A percentile compares a stretch with the other conserved stretches of the same genome.
phyloP scores from a whole-genome alignment of 2,113 vertebrate species.

The Aptenodytes forsteri region DNA sequence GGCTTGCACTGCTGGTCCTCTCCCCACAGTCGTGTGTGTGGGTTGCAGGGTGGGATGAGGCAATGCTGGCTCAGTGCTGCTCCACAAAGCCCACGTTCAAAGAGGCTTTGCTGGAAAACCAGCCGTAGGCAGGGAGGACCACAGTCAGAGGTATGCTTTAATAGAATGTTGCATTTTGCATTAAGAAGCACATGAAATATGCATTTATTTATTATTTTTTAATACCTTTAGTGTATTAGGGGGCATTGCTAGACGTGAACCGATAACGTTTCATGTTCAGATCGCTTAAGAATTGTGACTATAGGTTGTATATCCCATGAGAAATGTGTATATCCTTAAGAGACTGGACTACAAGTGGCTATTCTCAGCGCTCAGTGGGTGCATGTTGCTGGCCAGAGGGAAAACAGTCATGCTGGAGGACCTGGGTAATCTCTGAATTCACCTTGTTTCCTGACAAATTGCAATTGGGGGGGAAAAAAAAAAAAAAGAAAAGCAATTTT shows the following conservation, averaged over 20 bases:
- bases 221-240: neutral
- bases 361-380: neutral
- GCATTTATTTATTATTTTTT: neutral
- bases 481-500: neutral
- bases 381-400: neutral
- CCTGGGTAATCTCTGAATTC: neutral
- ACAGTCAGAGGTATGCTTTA: neutral
- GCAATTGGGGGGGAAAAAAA: neutral
- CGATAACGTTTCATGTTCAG: neutral
- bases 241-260: neutral
- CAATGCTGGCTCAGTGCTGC: rapidly evolving
- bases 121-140: rapidly evolving
- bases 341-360: neutral
- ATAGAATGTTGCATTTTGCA: neutral
- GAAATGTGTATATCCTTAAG: neutral
- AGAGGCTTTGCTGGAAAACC: neutral
- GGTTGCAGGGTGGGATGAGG: neutral
- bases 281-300: neutral
- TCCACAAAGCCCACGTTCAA: rapidly evolving
- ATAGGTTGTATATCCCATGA: neutral
- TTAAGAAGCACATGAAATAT: neutral
- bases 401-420: neutral
- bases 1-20: neutral
- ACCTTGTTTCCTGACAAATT: neutral
- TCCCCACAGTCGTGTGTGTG: neutral